Evolutionary conservation across 1,140 invertebrate species (phyloP).

Genomic region (Hypothenemus hampei): DNA sequence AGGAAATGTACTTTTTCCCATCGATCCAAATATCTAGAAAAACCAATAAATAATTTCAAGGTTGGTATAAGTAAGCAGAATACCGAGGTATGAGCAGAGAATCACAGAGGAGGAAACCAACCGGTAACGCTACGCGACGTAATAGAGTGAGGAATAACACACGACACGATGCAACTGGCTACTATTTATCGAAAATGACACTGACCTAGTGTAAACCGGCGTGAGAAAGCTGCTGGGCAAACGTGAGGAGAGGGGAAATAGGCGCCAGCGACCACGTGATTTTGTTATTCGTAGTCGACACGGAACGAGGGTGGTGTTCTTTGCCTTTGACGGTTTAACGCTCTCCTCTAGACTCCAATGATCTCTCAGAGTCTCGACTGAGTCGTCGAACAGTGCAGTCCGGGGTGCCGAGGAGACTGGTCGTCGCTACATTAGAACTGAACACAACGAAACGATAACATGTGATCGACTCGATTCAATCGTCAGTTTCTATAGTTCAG

Average conservation of each 20-base stretch:
- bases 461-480: neutral
- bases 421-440: neutral
- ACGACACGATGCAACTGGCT: conserved; percentile 4
- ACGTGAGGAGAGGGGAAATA: conserved; percentile 8
- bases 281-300: conserved; percentile 14
- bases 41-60: neutral
- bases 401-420: conserved; percentile 9
- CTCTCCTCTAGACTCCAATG: conserved; percentile 8
- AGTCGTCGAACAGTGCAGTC: neutral
- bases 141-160: no score
- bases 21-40: conserved; percentile 69
- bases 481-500: no score
- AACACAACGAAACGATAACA: no score
- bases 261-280: conserved; percentile 15
- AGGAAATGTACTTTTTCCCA: conserved; percentile 83
- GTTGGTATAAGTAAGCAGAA: no score
- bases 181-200: conserved; percentile 21
- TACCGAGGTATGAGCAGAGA: no score
- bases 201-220: conserved; percentile 23
- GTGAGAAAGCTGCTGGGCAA: conserved; percentile 6
- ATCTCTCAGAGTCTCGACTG: neutral
- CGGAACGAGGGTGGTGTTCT: conserved; percentile 15
- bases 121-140: conserved; percentile 10
- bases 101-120: neutral
- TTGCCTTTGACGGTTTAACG: conserved; percentile 4